Evolutionary conservation across 2,113 vertebrate species (phyloP).

Genomic region (Emydocephalus ijimae): DNA sequence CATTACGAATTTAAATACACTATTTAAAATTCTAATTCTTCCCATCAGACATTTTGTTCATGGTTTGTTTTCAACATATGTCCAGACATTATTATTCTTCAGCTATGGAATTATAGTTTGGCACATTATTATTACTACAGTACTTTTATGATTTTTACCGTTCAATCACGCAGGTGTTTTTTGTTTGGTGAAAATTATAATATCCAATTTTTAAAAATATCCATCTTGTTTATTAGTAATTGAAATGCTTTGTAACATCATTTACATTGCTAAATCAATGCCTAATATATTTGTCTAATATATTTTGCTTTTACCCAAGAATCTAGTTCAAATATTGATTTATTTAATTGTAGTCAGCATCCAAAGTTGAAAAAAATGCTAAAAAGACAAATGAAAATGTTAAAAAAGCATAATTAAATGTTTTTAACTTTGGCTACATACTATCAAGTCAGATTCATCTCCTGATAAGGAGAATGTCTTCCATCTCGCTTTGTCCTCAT

Average conservation of each 20-base stretch:
- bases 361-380: not conserved
- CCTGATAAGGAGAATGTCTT: not conserved
- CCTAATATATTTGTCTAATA: conserved; percentile 17
- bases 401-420: conserved; percentile 24
- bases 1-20: not conserved
- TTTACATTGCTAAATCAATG: not conserved
- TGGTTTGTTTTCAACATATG: conserved; percentile 28
- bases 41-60: not conserved
- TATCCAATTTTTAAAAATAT: conserved; percentile 40
- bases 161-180: conserved; percentile 31
- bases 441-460: not conserved
- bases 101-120: conserved; percentile 46
- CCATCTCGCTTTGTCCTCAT: not conserved
- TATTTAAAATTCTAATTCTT: conserved; percentile 5
- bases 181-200: conserved; percentile 39
- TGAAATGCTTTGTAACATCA: conserved; percentile 47
- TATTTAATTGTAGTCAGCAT: conserved; percentile 29
- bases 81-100: conserved; percentile 36
- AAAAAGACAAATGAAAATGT: not conserved
- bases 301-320: conserved; percentile 24
- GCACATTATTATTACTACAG: conserved; percentile 28
- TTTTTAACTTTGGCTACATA: not conserved
- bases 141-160: conserved; percentile 44
- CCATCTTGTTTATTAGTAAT: conserved; percentile 45
- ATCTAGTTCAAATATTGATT: conserved; percentile 21